Evolutionary conservation across 2,113 vertebrate genomes (phyloP), one percentile per base, ranked within the genome.

Genomic region (Xyrauchen texanus): DNA sequence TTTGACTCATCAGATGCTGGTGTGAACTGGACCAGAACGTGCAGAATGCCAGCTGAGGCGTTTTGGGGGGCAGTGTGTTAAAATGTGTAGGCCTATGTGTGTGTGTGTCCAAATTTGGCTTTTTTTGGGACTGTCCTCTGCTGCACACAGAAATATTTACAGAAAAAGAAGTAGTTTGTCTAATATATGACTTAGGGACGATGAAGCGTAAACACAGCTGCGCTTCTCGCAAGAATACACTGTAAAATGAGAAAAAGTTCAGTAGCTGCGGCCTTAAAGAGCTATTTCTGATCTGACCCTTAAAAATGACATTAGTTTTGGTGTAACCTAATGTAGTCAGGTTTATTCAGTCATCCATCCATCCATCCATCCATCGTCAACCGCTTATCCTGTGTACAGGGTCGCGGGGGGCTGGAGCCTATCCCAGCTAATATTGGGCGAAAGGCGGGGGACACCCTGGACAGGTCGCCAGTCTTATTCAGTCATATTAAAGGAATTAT

Each of bases 1-100:
- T 99, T 96, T 97, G 95, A 98, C 96, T 98, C 96, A 96, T 98
- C 96, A 94, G 93, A 96, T 95, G 92, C 92, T 93, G 87, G 93
- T 94, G 92, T 94, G 94, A 81, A 85, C 90, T 96, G 95, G 95
- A 96, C 96, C 91, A 91, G 94, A 98, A 97, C 95, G 90, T 78
- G 84, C 84, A 86, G 91, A 93, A 94, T 77, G 84, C 95, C 96
- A 98, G 96, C 96, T 98, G 96, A 98, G 96, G 93, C 91, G 85
- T 91, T 79, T 77, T 81, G 34, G 8, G 61, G 47, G 62, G 49
- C 8, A 34, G 21, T 34, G 21, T 34, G 21, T 34, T n/a, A 49
- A 58, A 69, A 68, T 12, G 49, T 51, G 16, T 44, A 44, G 60
- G 34, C 55, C 67, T 73, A 9, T 69, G 65, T 61, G 63, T 13